phyloP scores from a whole-genome alignment of 2,113 vertebrate genomes.

The Arizona elegans region DNA sequence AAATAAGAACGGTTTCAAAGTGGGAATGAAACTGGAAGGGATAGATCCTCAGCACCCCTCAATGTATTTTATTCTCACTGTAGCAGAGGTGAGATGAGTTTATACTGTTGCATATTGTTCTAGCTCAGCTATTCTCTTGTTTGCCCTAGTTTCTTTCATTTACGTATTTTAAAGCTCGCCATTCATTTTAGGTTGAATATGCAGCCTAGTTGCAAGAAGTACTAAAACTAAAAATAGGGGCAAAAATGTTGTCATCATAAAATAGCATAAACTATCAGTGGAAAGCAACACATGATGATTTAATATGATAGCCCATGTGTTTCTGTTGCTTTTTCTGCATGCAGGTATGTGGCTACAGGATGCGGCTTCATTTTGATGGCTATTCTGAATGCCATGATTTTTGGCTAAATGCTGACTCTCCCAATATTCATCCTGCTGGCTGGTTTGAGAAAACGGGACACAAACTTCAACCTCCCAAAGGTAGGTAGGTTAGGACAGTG shows the following conservation, averaged over 20 bases:
- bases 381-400: slow-evolving; percentile 97
- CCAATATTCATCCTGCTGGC: slow-evolving; percentile 88
- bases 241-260: not conserved
- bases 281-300: not conserved
- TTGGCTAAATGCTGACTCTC: slow-evolving; percentile 94
- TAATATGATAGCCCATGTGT: not conserved
- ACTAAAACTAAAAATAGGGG: not conserved
- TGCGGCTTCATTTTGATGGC: slow-evolving; percentile 95
- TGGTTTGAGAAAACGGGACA: slow-evolving; percentile 96
- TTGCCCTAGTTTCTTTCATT: not conserved
- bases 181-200: not conserved
- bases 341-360: slow-evolving; percentile 91
- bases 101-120: fast-evolving
- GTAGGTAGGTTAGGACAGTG: slow-evolving; percentile 66
- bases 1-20: slow-evolving; percentile 86
- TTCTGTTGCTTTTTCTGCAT: slow-evolving; percentile 2
- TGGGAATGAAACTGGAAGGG: slow-evolving; percentile 98
- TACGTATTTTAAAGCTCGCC: not conserved
- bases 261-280: not conserved
- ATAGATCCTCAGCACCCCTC: slow-evolving; percentile 95
- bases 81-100: slow-evolving; percentile 83
- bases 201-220: not conserved
- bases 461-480: slow-evolving; percentile 94
- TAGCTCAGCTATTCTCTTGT: not conserved
- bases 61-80: slow-evolving; percentile 96